These are phyloP conservation scores for Oryzaephilus surinamensis DNA, from an alignment of 1,140 invertebrate genomes.

Conservation along the genomic window DNA sequence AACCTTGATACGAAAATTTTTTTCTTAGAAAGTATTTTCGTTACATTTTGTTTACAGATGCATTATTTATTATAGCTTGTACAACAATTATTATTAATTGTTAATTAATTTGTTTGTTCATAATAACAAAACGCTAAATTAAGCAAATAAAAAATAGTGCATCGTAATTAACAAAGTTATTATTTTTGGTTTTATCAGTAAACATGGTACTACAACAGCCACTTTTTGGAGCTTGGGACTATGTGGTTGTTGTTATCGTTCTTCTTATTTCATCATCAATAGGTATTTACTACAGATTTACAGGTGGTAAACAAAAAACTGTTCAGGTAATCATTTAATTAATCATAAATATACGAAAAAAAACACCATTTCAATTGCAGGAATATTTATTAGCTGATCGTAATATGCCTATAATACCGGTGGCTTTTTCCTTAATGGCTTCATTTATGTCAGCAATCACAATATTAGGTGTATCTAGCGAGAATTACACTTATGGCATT, in stretches of 20 bases:
- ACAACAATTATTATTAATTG: too few species aligned
- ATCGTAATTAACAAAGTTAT: not conserved
- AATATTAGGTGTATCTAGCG: conserved; percentile 76
- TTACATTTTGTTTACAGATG: too few species aligned
- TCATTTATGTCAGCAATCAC: conserved; percentile 93
- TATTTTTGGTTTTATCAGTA: too few species aligned
- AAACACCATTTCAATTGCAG: too few species aligned
- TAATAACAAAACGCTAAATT: too few species aligned
- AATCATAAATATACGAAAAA: too few species aligned
- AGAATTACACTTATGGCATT: conserved; percentile 75
- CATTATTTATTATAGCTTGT: too few species aligned
- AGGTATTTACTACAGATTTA: conserved; percentile 74
- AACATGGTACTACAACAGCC: too few species aligned
- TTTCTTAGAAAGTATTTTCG: too few species aligned
- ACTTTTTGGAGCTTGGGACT: conserved; percentile 45
- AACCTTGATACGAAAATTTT: too few species aligned
- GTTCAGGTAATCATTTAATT: conserved; percentile 48
- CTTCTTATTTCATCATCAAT: conserved; percentile 56
- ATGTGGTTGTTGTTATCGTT: conserved; percentile 51
- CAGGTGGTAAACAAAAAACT: conserved; percentile 77
- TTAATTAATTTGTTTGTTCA: too few species aligned
- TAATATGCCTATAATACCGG: conserved; percentile 66
- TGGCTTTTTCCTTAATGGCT: conserved; percentile 80
- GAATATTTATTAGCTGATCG: conserved; percentile 75
- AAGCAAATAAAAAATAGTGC: not conserved